phyloP scores from a whole-genome alignment of 2,888 invertebrate genomes.

The Brenthis hecate region DNA sequence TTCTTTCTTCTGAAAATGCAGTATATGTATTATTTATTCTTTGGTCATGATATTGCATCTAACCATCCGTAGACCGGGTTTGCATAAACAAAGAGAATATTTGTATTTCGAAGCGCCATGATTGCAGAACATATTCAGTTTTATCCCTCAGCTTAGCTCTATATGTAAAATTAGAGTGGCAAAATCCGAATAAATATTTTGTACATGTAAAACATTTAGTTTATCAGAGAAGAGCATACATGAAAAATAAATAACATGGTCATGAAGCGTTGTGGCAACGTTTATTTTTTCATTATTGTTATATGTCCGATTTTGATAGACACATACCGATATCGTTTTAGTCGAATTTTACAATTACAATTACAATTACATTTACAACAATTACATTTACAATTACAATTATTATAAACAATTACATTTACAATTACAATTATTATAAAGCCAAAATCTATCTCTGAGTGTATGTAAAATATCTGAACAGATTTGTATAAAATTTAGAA shows the following conservation, averaged over 20 bases:
- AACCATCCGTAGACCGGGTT: neutral
- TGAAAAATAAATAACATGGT: conserved; percentile 1
- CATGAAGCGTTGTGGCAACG: neutral
- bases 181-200: conserved; percentile 19
- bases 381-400: too few relatives aligned
- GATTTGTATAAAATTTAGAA: too few relatives aligned
- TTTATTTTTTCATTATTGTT: neutral
- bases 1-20: neutral
- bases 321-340: too few relatives aligned
- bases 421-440: too few relatives aligned
- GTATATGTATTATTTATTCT: neutral
- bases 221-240: neutral
- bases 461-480: too few relatives aligned
- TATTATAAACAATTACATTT: too few relatives aligned
- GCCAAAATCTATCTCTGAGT: too few relatives aligned
- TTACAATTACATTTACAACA: too few relatives aligned
- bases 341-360: too few relatives aligned
- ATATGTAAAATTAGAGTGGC: conserved; percentile 21
- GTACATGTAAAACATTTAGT: conserved; percentile 19
- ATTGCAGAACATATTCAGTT: conserved; percentile 16
- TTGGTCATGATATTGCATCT: conserved; percentile 1
- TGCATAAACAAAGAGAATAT: conserved; percentile 25
- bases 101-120: conserved; percentile 14
- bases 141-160: conserved; percentile 4
- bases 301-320: too few relatives aligned